Evolutionary conservation across 2,797 vertebrate species (phyloP).

Genomic region (Dromococcyx pavoninus): DNA sequence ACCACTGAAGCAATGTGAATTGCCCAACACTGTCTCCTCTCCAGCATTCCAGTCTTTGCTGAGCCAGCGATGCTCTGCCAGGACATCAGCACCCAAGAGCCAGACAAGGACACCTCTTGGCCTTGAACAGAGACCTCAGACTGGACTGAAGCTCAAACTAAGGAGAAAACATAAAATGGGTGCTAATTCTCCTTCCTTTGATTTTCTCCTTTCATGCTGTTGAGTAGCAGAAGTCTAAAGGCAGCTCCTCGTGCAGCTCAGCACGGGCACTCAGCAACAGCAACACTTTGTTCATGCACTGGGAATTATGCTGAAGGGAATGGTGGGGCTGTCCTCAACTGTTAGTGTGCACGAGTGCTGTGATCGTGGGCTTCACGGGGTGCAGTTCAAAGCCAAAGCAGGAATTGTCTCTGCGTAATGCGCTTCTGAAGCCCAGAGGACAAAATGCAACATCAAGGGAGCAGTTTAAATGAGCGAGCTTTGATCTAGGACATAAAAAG

Average conservation of each 20-base stretch:
- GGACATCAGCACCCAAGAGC: neutral
- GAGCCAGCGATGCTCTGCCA: neutral
- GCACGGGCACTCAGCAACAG: neutral
- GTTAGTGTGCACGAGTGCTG: neutral
- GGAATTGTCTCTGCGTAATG: neutral
- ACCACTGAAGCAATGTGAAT: fast-evolving
- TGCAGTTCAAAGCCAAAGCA: neutral
- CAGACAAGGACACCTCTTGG: neutral
- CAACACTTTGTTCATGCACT: fast-evolving
- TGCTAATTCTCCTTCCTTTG: neutral
- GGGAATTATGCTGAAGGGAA: neutral
- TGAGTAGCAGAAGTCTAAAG: neutral
- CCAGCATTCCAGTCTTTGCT: neutral
- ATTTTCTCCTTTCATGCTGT: fast-evolving
- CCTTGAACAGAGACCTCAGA: neutral
- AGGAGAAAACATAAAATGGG: too few relatives aligned
- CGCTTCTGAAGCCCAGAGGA: neutral
- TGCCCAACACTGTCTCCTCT: fast-evolving
- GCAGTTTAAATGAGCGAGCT: neutral
- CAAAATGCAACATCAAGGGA: constrained; percentile 10
- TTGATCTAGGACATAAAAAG: constrained; percentile 20
- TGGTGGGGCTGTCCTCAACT: neutral
- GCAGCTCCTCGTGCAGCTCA: neutral
- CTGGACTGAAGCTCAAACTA: neutral
- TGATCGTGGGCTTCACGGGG: neutral